phyloP scores from a whole-genome alignment of 2,797 vertebrate genomes.

The Hydrolagus colliei region DNA sequence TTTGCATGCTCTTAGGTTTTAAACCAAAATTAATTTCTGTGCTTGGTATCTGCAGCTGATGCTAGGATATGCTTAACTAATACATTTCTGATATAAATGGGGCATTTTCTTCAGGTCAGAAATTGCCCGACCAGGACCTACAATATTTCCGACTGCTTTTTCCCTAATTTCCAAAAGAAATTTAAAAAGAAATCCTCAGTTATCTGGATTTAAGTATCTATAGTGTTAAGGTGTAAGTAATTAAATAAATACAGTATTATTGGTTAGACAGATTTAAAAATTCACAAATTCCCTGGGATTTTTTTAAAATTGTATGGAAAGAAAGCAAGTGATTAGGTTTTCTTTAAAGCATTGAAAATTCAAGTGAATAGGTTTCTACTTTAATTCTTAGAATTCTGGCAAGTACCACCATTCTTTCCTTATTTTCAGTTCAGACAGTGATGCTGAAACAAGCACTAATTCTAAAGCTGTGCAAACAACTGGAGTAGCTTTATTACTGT shows the following conservation, averaged over 20 bases:
- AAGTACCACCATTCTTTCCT: neutral
- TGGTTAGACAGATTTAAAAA: constrained; percentile 23
- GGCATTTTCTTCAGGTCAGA: constrained; percentile 25
- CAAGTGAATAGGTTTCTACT: neutral
- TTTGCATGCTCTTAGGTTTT: constrained; percentile 25
- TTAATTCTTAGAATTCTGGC: neutral
- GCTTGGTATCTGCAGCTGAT: constrained; percentile 4
- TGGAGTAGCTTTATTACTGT: constrained; percentile 14
- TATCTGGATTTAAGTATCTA: constrained; percentile 3
- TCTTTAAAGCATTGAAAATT: neutral
- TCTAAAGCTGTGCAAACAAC: neutral
- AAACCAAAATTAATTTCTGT: constrained; percentile 9
- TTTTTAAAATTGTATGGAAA: neutral
- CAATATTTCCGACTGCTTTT: neutral
- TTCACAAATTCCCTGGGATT: constrained; percentile 11
- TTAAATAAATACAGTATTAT: constrained; percentile 19
- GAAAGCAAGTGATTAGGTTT: neutral
- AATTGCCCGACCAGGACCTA: constrained; percentile 6
- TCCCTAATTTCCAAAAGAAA: constrained; percentile 1
- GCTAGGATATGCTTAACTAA: neutral
- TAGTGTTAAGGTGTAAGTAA: constrained; percentile 9
- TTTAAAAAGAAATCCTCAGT: neutral
- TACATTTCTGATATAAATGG: neutral
- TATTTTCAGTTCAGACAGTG: neutral
- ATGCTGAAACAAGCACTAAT: constrained; percentile 15